Base-by-base conservation (phyloP, 2,888 invertebrate genomes). In the Cheilosia urbana region DNA sequence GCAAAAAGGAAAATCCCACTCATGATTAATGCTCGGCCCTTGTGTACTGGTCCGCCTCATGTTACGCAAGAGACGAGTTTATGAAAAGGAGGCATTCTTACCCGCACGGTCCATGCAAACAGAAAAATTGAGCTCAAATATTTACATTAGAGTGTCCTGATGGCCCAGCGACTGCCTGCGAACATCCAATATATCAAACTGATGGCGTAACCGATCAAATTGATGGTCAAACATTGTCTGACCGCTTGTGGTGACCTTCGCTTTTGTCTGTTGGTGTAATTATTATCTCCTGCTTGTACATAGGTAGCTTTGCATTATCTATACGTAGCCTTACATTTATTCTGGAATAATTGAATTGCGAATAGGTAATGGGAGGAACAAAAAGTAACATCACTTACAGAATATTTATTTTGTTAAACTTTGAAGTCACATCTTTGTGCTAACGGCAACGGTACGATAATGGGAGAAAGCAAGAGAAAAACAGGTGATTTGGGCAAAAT, bases 391-490 rank as follows among this genome's bases (percentile, higher is more conserved):
- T 42, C 53, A 40, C 62, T 42, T 42, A 62, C 62, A 42, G 72
- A 42, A 62, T 72, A 53, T 53, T 72, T 72, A 51, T 72, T 53
- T 42, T 42, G 42, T 13, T 53, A 21, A 73, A 63, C 53, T 73
- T 73, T 55, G 40, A 13, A 34, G 63, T 63, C 37, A 37, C 37
- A 37, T 37, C 45, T 47, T 34, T 40, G 42, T 30, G 53, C 45
- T 51, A 17, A 72, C 42, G 34, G 13, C 30, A 73, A 37, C 37
- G 37, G 13, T 37, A 37, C 34, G 30, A 60, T 72, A 62, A 62
- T 62, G 49, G 27, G 24, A 17, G 15, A 7, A 15, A 40, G 34
- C 34, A 27, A n/a, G 7, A 40, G 53, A 53, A 45, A 42, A 19
- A 19, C 53, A 63, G 73, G 63, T 42, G 34, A 27, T 63, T 73